A percentile compares a stretch with the other conserved stretches of the same genome.
These are phyloP conservation scores for Crotalus tigris DNA, from an alignment of 2,113 vertebrate species.

Conservation along the genomic window DNA sequence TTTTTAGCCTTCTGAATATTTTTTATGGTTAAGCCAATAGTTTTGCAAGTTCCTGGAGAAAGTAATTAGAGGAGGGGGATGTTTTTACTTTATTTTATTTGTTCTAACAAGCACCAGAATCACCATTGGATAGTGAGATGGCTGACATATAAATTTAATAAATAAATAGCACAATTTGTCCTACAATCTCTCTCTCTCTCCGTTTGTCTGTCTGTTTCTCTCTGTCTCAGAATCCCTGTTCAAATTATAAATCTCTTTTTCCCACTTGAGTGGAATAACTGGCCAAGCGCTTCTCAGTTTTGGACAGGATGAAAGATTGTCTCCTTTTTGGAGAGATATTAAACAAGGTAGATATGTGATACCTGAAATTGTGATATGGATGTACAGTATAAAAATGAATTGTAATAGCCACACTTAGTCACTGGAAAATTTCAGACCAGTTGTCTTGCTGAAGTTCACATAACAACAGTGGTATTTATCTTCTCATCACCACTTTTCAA, in stretches of 20 bases:
- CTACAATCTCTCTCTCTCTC: not conserved
- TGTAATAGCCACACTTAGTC: not conserved
- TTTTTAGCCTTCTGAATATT: not conserved
- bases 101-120: not conserved
- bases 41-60: not conserved
- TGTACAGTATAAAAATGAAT: not conserved
- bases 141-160: too few relatives aligned
- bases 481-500: not conserved
- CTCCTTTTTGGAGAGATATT: not conserved
- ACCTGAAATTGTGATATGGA: not conserved
- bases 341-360: not conserved
- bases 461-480: not conserved
- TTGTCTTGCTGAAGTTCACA: not conserved
- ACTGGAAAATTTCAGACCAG: not conserved
- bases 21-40: not conserved
- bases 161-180: not conserved
- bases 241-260: not conserved
- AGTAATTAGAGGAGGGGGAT: not conserved
- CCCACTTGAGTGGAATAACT: not conserved
- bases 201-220: not conserved
- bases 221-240: not conserved
- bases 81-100: not conserved
- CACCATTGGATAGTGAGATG: too few relatives aligned
- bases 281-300: not conserved
- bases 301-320: not conserved